phyloP scores from a whole-genome alignment of 2,797 vertebrate species.

The Anguilla pacifica region DNA sequence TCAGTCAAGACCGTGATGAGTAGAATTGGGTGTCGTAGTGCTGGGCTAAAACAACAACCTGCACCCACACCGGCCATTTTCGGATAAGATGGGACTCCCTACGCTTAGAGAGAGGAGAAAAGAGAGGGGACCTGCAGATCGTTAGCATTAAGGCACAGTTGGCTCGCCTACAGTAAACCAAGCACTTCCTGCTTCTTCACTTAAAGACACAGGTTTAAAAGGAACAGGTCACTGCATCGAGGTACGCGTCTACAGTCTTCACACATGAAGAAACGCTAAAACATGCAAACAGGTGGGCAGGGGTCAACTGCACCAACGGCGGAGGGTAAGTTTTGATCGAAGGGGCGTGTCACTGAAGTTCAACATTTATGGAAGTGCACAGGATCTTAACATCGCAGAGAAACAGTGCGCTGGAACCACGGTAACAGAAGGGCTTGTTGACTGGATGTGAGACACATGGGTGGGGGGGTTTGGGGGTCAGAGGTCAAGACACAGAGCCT shows the following conservation, averaged over 20 bases:
- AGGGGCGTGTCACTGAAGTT: background rate
- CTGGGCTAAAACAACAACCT: no score
- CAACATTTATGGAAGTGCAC: background rate
- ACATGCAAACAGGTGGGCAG: background rate
- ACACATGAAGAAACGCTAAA: background rate
- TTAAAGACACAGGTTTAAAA: background rate
- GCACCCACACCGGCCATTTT: no score
- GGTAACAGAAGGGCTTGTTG: background rate
- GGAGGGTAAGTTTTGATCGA: background rate
- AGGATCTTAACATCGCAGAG: background rate
- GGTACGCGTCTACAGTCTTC: background rate
- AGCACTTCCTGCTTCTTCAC: background rate
- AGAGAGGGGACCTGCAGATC: background rate
- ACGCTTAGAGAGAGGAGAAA: no score
- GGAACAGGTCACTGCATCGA: background rate
- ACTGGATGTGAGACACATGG: background rate
- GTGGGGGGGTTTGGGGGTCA: constrained; percentile 7
- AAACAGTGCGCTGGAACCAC: background rate
- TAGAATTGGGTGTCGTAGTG: no score
- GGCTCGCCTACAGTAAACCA: background rate
- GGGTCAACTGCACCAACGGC: no score
- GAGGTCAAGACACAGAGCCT: constrained; percentile 71
- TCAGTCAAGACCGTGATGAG: no score
- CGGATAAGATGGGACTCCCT: no score
- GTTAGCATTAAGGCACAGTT: background rate